A percentile compares a stretch with the other conserved stretches of the same genome.
phyloP scores from a whole-genome alignment of 2,888 invertebrate genomes.

The Caenorhabditis becei region DNA sequence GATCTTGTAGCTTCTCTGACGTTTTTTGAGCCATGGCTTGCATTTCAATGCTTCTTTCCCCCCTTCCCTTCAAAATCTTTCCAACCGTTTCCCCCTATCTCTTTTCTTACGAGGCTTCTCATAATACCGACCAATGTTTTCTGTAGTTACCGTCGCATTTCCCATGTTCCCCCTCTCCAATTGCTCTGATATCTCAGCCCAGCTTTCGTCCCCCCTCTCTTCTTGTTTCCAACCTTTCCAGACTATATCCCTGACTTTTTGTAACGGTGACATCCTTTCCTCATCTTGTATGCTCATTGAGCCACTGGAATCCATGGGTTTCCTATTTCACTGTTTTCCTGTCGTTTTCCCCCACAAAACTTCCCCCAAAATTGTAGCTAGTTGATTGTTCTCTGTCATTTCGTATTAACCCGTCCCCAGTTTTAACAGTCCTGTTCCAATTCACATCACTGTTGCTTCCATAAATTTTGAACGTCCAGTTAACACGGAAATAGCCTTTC shows the following conservation, averaged over 20 bases:
- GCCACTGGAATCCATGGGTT: constrained; percentile 52
- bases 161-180: constrained; percentile 4
- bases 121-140: constrained; percentile 54
- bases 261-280: constrained; percentile 49
- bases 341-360: constrained; percentile 1
- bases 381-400: constrained; percentile 13
- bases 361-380: background rate
- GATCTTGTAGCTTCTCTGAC: background rate
- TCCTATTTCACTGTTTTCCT: constrained; percentile 42
- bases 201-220: constrained; percentile 32
- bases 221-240: background rate
- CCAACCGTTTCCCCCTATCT: constrained; percentile 35
- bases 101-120: constrained; percentile 50
- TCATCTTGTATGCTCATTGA: constrained; percentile 45
- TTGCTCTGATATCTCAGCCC: constrained; percentile 28
- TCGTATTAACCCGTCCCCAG: constrained; percentile 33
- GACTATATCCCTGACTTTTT: constrained; percentile 32
- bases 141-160: constrained; percentile 52
- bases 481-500: background rate
- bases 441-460: constrained; percentile 26
- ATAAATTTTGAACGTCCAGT: constrained; percentile 27
- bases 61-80: constrained; percentile 14
- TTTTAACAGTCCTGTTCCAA: constrained; percentile 56
- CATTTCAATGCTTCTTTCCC: constrained; percentile 39
- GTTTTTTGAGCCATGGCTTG: constrained; percentile 54